Percentiles rank a stretch among this genome's conserved stretches.
phyloP scores from a whole-genome alignment of 2,113 vertebrate species.

The Hystrix brachyura region DNA sequence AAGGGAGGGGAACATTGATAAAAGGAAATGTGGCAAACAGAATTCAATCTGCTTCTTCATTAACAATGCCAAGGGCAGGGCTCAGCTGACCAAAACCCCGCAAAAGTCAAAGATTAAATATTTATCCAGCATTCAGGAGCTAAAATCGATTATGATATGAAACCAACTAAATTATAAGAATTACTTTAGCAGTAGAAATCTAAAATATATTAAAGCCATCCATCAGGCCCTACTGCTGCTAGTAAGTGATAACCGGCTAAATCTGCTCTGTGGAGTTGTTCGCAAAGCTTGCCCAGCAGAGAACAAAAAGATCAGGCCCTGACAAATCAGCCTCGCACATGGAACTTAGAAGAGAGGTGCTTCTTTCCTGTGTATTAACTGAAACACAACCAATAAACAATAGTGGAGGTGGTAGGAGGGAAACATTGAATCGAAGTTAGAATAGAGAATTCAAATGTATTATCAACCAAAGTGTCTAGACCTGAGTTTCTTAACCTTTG shows the following conservation, averaged over 20 bases:
- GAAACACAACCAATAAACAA: slow-evolving; percentile 53
- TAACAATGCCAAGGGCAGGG: slow-evolving; percentile 9
- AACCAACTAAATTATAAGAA: slow-evolving; percentile 68
- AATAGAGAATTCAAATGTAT: slow-evolving; percentile 53
- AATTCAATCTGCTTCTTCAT: slow-evolving; percentile 25
- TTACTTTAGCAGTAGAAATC: slow-evolving; percentile 58
- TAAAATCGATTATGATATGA: slow-evolving; percentile 62
- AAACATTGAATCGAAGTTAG: slow-evolving; percentile 23
- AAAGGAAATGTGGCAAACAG: slow-evolving; percentile 17
- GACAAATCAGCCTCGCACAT: background rate
- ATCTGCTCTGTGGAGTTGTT: slow-evolving; percentile 40
- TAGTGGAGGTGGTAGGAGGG: too few species aligned
- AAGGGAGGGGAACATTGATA: background rate
- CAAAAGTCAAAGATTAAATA: slow-evolving; percentile 63
- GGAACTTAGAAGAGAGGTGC: background rate
- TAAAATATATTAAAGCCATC: slow-evolving; percentile 78
- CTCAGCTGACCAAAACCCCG: background rate
- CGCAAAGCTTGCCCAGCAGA: slow-evolving; percentile 20
- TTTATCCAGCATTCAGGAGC: slow-evolving; percentile 11
- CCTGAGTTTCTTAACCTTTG: background rate
- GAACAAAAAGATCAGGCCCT: slow-evolving; percentile 6
- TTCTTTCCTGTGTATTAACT: slow-evolving; percentile 10
- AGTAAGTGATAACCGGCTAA: slow-evolving; percentile 58
- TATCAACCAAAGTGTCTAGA: slow-evolving; percentile 24
- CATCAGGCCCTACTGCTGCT: slow-evolving; percentile 52